Percentiles rank a stretch among this genome's conserved stretches.
phyloP scores from a whole-genome alignment of 2,113 vertebrate species.

The Ctenomys sociabilis region DNA sequence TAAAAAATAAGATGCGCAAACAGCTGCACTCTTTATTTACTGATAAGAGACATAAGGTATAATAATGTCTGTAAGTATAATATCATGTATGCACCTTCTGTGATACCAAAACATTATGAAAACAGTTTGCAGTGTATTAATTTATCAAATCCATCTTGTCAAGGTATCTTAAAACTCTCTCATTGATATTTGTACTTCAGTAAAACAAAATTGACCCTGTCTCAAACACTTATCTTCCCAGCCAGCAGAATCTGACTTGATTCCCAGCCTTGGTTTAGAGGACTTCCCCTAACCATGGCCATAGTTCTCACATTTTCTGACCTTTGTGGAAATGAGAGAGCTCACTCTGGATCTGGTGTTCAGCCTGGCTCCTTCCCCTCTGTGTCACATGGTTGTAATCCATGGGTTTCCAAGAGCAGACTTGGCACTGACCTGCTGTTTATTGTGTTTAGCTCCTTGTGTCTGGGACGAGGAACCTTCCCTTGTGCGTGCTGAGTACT shows the following conservation, averaged over 20 bases:
- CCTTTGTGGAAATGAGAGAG: neutral
- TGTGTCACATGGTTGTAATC: neutral
- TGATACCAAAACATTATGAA: too few relatives aligned
- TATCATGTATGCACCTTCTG: too few relatives aligned
- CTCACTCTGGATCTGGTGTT: neutral
- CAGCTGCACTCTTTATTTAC: too few relatives aligned
- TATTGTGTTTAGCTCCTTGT: neutral
- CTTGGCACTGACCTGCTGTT: neutral
- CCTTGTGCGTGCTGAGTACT: neutral
- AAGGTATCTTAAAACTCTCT: too few relatives aligned
- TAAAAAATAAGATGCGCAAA: too few relatives aligned
- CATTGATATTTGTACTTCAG: too few relatives aligned
- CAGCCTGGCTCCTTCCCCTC: neutral
- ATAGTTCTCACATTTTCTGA: neutral
- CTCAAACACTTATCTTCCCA: neutral
- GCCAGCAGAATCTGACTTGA: neutral
- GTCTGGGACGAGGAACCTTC: neutral
- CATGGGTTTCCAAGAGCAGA: neutral
- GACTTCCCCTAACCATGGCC: neutral
- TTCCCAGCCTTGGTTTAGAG: neutral
- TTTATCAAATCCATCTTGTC: too few relatives aligned
- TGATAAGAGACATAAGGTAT: too few relatives aligned
- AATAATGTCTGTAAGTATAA: too few relatives aligned
- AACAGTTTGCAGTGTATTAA: too few relatives aligned
- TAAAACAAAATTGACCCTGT: neutral